These are phyloP conservation scores for Globicephala melas DNA, from an alignment of 2,113 vertebrate species.

Conservation along the genomic window DNA sequence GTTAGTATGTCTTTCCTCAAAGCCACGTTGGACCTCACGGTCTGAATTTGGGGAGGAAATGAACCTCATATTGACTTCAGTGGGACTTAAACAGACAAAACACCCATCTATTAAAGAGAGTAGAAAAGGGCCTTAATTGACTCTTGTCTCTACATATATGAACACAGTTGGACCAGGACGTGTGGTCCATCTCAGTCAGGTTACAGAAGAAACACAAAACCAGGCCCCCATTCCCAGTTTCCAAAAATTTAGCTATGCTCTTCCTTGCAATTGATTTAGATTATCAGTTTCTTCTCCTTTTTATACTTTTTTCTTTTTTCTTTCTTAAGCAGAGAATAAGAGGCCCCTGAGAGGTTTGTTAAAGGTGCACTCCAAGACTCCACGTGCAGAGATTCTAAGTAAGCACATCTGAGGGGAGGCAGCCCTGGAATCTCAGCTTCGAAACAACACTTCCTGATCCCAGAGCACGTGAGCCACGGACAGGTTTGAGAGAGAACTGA, in stretches of 20 bases:
- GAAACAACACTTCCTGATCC: not conserved
- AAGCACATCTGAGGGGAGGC: too few species aligned
- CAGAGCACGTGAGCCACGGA: not conserved
- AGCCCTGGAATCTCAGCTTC: not conserved
- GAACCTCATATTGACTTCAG: not conserved
- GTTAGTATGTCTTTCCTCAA: not conserved
- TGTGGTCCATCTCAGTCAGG: too few species aligned
- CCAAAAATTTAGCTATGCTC: too few species aligned
- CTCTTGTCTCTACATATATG: not conserved
- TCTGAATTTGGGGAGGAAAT: not conserved
- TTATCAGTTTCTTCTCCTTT: not conserved
- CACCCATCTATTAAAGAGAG: not conserved
- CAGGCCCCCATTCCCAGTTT: not conserved
- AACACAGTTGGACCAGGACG: not conserved
- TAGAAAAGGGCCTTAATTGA: not conserved
- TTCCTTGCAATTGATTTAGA: not conserved
- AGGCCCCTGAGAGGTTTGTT: not conserved
- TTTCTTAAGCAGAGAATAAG: not conserved
- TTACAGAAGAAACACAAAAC: not conserved
- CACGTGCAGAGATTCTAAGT: too few species aligned
- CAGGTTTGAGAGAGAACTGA: not conserved
- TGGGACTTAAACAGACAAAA: not conserved
- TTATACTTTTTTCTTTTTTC: not conserved
- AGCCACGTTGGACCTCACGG: too few species aligned
- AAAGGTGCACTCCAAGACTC: not conserved